These are phyloP conservation scores for Camponotus fellah DNA, from an alignment of 2,888 invertebrate genomes.

Conservation along the genomic window DNA sequence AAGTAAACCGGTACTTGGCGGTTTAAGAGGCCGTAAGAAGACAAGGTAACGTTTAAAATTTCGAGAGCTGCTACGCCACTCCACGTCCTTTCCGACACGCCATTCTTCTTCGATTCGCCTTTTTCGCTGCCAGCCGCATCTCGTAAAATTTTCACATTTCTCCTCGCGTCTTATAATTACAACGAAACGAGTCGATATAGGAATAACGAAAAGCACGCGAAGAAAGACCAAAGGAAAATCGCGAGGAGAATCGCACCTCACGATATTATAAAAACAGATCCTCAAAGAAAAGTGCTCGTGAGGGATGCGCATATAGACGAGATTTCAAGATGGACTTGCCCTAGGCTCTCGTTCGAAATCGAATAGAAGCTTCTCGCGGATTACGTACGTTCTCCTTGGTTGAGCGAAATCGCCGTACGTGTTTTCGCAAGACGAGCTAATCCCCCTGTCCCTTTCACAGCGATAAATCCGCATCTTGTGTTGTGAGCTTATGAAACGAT, in stretches of 20 bases:
- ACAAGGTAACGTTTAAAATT: constrained; percentile 71
- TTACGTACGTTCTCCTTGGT: constrained; percentile 64
- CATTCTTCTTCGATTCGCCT: constrained; percentile 46
- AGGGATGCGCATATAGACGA: constrained; percentile 78
- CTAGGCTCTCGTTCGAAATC: constrained; percentile 68
- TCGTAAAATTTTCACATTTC: constrained; percentile 17
- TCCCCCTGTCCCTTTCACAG: constrained; percentile 42
- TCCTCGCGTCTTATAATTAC: constrained; percentile 4
- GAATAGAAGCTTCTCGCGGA: constrained; percentile 72
- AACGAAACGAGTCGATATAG: constrained; percentile 11
- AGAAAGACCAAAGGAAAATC: neutral
- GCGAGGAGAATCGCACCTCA: constrained; percentile 22
- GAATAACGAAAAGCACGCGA: constrained; percentile 16
- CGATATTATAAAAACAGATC: constrained; percentile 73
- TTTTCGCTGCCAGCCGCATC: neutral
- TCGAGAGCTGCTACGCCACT: constrained; percentile 58
- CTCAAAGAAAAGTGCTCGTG: constrained; percentile 74
- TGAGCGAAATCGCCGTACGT: constrained; percentile 44
- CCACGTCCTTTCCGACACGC: constrained; percentile 44
- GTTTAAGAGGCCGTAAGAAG: constrained; percentile 69
- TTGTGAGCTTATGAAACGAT: constrained; percentile 13
- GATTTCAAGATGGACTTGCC: constrained; percentile 73
- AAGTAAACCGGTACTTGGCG: constrained; percentile 66
- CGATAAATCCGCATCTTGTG: constrained; percentile 14
- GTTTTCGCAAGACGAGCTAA: constrained; percentile 51